These are phyloP conservation scores for Lagopus muta DNA, from an alignment of 2,113 vertebrate species.

Conservation along the genomic window DNA sequence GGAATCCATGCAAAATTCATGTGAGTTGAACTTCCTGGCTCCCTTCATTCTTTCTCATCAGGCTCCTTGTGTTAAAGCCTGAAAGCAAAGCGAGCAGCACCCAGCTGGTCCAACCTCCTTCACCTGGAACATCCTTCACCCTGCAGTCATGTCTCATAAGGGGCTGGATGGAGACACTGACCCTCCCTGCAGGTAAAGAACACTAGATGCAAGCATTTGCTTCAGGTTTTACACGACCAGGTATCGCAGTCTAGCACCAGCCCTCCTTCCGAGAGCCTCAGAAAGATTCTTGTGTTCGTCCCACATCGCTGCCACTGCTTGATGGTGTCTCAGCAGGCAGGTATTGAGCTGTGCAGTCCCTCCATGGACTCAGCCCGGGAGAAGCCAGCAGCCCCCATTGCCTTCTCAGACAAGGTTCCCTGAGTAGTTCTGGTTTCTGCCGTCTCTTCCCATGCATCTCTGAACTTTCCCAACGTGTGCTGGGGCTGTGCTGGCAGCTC, in stretches of 20 bases:
- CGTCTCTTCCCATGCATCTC: neutral
- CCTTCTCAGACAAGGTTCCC: neutral
- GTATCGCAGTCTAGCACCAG: neutral
- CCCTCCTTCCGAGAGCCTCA: neutral
- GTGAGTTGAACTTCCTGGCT: neutral
- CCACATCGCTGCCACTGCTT: rapidly evolving
- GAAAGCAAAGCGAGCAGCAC: neutral
- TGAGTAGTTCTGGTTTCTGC: neutral
- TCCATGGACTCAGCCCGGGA: neutral
- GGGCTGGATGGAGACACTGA: neutral
- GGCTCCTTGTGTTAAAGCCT: neutral
- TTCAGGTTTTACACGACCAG: neutral
- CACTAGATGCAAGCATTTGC: neutral
- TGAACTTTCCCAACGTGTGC: rapidly evolving
- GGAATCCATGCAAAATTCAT: neutral
- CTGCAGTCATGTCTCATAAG: neutral
- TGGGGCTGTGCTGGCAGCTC: neutral
- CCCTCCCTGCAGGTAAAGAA: neutral
- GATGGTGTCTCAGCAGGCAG: neutral
- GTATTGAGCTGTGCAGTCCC: neutral
- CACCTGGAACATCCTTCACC: neutral
- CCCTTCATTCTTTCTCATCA: neutral
- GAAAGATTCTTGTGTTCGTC: neutral
- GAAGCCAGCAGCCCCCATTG: neutral
- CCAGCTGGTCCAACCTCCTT: neutral